These are phyloP conservation scores for Sapayoa aenigma DNA, from an alignment of 2,113 vertebrate genomes.

Conservation along the genomic window DNA sequence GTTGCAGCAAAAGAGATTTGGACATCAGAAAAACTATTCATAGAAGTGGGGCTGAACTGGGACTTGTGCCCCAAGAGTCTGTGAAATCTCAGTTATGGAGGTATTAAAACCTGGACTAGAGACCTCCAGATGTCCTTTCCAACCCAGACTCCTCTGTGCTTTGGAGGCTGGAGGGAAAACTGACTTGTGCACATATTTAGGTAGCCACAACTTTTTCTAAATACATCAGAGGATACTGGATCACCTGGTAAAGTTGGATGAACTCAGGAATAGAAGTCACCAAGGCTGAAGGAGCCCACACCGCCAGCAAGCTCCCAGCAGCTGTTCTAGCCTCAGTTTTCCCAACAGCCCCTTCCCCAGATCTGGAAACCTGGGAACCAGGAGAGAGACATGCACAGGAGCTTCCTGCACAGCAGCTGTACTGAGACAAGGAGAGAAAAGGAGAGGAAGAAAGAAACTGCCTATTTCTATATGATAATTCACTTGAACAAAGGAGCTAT, in stretches of 20 bases:
- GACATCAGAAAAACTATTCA: background rate
- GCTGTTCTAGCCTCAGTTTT: background rate
- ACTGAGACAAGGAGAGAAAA: background rate
- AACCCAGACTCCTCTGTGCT: background rate
- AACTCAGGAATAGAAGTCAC: background rate
- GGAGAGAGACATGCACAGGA: background rate
- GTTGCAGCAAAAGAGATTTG: background rate
- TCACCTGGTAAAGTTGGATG: background rate
- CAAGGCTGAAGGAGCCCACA: background rate
- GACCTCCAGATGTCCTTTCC: background rate
- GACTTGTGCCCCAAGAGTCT: background rate
- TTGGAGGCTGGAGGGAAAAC: background rate
- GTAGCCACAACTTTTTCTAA: background rate
- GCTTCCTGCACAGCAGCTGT: background rate
- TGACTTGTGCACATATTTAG: rapidly evolving
- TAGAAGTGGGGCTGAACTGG: background rate
- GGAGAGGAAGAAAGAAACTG: background rate
- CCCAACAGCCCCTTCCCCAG: background rate
- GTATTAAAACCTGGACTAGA: background rate
- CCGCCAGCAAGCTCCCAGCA: background rate
- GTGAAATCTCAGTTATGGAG: background rate
- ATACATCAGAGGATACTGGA: no score
- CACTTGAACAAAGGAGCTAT: background rate
- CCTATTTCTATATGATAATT: background rate
- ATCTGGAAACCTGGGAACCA: rapidly evolving